A percentile compares a stretch with the other conserved stretches of the same genome.
Conservation (phyloP, 2,113 vertebrate species). For the Rhynchopsitta pachyrhyncha region DNA sequence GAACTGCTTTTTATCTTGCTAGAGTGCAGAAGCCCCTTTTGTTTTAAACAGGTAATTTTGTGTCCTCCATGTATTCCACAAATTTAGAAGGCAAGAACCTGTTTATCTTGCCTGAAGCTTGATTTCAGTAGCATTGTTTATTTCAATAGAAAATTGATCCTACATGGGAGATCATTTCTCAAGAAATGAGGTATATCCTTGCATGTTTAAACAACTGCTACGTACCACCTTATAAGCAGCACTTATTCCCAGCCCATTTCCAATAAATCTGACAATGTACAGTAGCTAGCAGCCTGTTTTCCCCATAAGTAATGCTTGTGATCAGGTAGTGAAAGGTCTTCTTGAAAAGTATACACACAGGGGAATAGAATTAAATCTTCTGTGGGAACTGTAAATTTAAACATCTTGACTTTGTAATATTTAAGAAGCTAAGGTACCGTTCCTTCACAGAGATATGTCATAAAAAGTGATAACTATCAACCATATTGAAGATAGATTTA, state of each 20-base stretch:
- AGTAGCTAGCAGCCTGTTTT: background rate
- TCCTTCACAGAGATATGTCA: background rate
- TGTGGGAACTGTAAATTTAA: background rate
- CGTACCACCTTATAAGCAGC: background rate
- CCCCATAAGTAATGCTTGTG: background rate
- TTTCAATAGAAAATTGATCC: conserved; percentile 6
- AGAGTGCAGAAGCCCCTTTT: background rate
- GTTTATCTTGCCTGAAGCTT: background rate
- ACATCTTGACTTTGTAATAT: background rate
- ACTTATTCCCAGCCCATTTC: background rate
- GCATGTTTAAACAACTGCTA: background rate
- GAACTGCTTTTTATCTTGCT: background rate
- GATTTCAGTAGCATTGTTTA: background rate
- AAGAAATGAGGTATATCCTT: background rate
- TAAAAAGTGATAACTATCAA: background rate
- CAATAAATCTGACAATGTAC: background rate
- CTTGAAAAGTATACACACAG: background rate
- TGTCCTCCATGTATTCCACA: background rate
- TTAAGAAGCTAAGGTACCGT: background rate
- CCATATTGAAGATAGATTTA: background rate
- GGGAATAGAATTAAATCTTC: background rate
- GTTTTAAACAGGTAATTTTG: background rate
- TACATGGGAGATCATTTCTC: background rate
- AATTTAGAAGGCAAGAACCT: background rate
- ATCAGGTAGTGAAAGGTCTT: background rate